Base-by-base conservation (phyloP, 2,797 vertebrate genomes). In the Paratrypauchen microcephalus region DNA sequence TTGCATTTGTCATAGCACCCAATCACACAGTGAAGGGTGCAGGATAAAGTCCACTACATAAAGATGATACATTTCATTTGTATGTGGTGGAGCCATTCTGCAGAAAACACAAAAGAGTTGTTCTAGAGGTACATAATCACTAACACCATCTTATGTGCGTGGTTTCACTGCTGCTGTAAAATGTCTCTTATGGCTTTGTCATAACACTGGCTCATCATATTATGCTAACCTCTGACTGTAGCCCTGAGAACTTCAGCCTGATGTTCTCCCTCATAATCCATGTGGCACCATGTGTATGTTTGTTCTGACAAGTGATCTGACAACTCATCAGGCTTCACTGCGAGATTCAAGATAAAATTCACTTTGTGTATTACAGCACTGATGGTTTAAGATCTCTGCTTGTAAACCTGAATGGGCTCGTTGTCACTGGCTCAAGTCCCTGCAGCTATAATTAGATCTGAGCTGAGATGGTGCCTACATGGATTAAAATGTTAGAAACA, bases 401-500 rank as follows among this genome's bases (percentile, higher is more conserved):
- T n/a, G 45, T 60, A 12, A 3, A 9, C 64, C 23, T 36, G 13
- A 18, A 67, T 30, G 19, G 18, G 24, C 56, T 65, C 26, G 18
- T 45, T 47, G 59, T 41, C 26, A n/a, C 24, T 47, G 59, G 23
- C 28, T n/a, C n/a, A 21, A 61, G 30, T 59, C 62, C 62, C 74
- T 2, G 6, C 5, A 66, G 48, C 55, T 26, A 61, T 21, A 36
- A 23, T 41, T 7, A 67, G 67, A 74, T n/a, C 19, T 48, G 23
- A 52, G 39, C 23, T 4, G 11, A 65, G 23, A 66, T 21, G 24
- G 55, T 71, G 68, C 60, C 36, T 16, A 36, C 67, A 47, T 59
- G 6, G 8, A 50, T 18, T 64, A 18, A 69, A 72, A 52, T 50
- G 12, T 70, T 28, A 59, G 56, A 54, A 61, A 76, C 45, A 24